Evolutionary conservation across 2,113 vertebrate species (phyloP).

Genomic region (Cisticola juncidis): DNA sequence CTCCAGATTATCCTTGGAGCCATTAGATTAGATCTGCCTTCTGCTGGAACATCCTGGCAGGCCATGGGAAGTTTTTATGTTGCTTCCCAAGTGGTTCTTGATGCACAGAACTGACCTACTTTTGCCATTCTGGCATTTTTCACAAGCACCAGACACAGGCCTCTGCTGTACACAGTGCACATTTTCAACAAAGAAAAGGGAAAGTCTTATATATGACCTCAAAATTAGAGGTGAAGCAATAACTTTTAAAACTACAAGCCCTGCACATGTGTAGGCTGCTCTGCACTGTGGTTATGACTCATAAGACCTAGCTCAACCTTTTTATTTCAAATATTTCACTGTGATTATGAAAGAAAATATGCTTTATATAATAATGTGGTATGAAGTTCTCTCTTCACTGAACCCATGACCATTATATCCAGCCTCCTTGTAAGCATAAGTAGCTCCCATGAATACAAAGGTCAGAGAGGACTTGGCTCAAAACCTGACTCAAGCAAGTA

Average conservation of each 20-base stretch:
- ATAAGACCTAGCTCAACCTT: neutral
- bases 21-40: neutral
- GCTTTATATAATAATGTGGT: neutral
- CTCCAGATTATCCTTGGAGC: neutral
- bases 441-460: neutral
- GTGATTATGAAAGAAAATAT: slow-evolving; percentile 31
- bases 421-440: neutral
- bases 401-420: neutral
- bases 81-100: neutral
- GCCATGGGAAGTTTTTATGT: neutral
- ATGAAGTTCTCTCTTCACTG: neutral
- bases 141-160: neutral
- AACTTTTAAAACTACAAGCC: neutral
- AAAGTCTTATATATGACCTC: neutral
- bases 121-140: neutral
- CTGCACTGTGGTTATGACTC: neutral
- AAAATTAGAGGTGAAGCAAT: slow-evolving; percentile 3
- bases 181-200: neutral
- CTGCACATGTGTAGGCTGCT: neutral
- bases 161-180: neutral
- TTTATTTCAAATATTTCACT: slow-evolving; percentile 20
- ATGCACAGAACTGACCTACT: neutral
- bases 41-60: neutral
- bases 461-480: neutral
- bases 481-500: neutral